Conservation (phyloP, 2,888 invertebrate genomes). For the Acleris laterana region DNA sequence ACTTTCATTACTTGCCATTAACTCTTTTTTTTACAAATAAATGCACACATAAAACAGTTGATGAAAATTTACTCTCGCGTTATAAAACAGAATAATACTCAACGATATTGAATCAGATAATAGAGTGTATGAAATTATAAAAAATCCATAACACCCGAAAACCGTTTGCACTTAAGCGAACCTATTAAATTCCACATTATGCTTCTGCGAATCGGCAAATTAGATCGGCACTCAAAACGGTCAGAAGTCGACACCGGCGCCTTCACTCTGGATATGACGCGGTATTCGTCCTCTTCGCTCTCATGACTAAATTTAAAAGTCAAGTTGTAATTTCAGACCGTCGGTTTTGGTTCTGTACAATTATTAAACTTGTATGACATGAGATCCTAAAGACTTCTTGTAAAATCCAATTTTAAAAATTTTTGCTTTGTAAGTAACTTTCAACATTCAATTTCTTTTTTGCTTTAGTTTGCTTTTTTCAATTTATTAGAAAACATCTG, state of each 20-base stretch:
- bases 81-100: neutral
- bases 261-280: constrained; percentile 66
- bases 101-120: constrained; percentile 11
- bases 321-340: constrained; percentile 45
- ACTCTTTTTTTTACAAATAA: too few relatives aligned
- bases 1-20: too few relatives aligned
- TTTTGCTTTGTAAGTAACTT: neutral
- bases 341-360: constrained; percentile 53
- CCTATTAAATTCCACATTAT: constrained; percentile 77
- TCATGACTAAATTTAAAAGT: constrained; percentile 69
- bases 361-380: neutral
- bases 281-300: constrained; percentile 63
- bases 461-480: too few relatives aligned
- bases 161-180: constrained; percentile 47
- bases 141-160: constrained; percentile 23
- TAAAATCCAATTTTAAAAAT: too few relatives aligned
- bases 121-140: constrained; percentile 25
- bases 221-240: constrained; percentile 81
- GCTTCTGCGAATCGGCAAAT: constrained; percentile 80
- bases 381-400: too few relatives aligned
- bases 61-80: neutral
- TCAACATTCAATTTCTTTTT: too few relatives aligned
- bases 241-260: constrained; percentile 78
- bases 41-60: too few relatives aligned
- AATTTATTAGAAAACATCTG: too few relatives aligned